phyloP scores from a whole-genome alignment of 2,888 invertebrate genomes.

The Ennomos fuscantarius region DNA sequence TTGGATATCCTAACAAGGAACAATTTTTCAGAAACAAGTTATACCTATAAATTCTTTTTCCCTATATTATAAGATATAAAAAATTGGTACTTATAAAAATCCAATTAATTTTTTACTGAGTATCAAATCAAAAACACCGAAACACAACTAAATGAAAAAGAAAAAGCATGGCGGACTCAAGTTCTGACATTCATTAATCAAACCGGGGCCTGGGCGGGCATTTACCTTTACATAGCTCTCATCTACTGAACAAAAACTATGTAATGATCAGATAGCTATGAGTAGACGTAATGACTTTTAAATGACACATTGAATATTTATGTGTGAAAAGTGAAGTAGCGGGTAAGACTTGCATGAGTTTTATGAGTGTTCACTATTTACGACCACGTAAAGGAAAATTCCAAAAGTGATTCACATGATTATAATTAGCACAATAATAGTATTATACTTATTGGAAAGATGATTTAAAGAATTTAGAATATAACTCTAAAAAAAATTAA shows the following conservation, averaged over 20 bases:
- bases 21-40: too few species aligned
- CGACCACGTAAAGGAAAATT: too few species aligned
- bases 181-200: constrained; percentile 79
- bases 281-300: constrained; percentile 31
- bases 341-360: not conserved
- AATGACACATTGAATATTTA: constrained; percentile 7
- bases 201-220: constrained; percentile 67
- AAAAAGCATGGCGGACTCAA: constrained; percentile 67
- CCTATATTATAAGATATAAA: too few species aligned
- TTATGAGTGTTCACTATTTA: not conserved
- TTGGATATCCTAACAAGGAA: too few species aligned
- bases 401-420: too few species aligned
- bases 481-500: too few species aligned
- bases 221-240: constrained; percentile 34
- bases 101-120: constrained; percentile 11
- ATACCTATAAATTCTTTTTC: too few species aligned
- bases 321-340: not conserved
- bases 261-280: constrained; percentile 22
- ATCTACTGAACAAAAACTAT: constrained; percentile 23
- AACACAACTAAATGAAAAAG: constrained; percentile 28
- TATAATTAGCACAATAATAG: not conserved
- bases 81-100: not conserved
- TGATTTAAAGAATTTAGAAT: too few species aligned
- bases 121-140: constrained; percentile 9
- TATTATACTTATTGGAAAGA: too few species aligned